Evolutionary conservation across 2,888 invertebrate species (phyloP).

Genomic region (Caenorhabditis zanzibari): DNA sequence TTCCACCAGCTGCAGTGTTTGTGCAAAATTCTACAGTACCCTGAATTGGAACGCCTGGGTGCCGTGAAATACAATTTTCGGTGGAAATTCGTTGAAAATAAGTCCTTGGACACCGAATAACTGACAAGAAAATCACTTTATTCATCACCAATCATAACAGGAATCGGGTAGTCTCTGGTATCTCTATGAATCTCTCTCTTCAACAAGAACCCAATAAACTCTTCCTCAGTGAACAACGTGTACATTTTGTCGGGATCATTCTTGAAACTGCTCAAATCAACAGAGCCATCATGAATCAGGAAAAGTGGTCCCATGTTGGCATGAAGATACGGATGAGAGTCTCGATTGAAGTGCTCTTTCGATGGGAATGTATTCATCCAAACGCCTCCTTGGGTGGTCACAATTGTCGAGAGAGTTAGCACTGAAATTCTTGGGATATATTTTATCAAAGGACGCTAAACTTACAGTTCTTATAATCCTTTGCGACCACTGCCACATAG

Average conservation of each 20-base stretch:
- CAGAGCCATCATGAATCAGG: conserved; percentile 39
- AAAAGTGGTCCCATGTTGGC: conserved; percentile 30
- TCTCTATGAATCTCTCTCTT: conserved; percentile 5
- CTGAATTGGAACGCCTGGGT: too few relatives aligned
- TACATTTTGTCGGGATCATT: conserved; percentile 27
- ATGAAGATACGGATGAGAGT: conserved; percentile 37
- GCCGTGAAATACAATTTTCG: too few relatives aligned
- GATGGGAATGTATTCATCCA: conserved; percentile 9
- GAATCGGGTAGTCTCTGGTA: conserved; percentile 7
- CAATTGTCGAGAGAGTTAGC: neutral
- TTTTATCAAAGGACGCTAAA: too few relatives aligned
- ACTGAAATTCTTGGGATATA: conserved; percentile 3
- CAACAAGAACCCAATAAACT: conserved; percentile 12
- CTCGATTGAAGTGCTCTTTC: conserved; percentile 12
- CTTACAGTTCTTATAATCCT: conserved; percentile 12
- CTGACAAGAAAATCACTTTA: too few relatives aligned
- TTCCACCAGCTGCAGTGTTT: too few relatives aligned
- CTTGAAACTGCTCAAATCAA: neutral
- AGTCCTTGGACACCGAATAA: too few relatives aligned
- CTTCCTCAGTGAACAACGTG: conserved; percentile 22
- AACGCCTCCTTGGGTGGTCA: conserved; percentile 12
- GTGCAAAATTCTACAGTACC: too few relatives aligned
- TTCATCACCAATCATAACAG: conserved; percentile 2
- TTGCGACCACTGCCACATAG: conserved; percentile 5
- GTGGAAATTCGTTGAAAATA: too few relatives aligned